These are phyloP conservation scores for Spilosoma lubricipeda DNA, from an alignment of 2,888 invertebrate species.

Conservation along the genomic window DNA sequence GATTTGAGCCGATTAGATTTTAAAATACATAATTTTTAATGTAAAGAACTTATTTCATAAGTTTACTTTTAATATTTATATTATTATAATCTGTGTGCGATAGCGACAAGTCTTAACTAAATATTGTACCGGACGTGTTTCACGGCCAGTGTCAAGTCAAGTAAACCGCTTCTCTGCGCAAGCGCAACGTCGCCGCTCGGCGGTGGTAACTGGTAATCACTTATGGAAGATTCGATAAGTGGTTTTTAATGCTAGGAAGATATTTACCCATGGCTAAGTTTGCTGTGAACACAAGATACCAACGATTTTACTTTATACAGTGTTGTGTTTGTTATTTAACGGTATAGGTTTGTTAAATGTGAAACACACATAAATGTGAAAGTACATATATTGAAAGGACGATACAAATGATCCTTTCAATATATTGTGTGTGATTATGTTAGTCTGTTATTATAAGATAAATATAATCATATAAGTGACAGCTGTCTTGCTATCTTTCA, in stretches of 20 bases:
- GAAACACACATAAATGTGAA: too few species aligned
- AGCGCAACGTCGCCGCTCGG: constrained; percentile 21
- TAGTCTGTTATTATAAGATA: neutral
- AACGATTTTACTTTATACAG: neutral
- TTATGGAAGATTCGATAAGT: neutral
- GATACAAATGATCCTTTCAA: too few species aligned
- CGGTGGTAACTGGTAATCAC: constrained; percentile 3
- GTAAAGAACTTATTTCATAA: neutral
- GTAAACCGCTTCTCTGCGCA: constrained; percentile 12
- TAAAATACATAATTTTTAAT: neutral
- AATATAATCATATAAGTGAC: neutral
- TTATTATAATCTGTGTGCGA: neutral
- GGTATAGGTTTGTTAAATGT: too few species aligned
- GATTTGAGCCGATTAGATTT: too few species aligned
- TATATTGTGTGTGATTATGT: too few species aligned
- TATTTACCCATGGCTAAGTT: neutral
- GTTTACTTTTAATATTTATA: neutral
- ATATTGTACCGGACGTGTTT: constrained; percentile 43
- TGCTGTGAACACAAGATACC: neutral
- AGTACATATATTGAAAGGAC: too few species aligned
- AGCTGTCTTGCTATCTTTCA: neutral
- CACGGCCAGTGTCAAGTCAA: constrained; percentile 24
- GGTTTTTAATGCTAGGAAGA: neutral
- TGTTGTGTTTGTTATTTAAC: neutral
- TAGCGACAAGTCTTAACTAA: constrained; percentile 14